These are phyloP conservation scores for Lepidocyrtinus sp. DNA, from an alignment of 2,888 invertebrate species.

Conservation along the genomic window DNA sequence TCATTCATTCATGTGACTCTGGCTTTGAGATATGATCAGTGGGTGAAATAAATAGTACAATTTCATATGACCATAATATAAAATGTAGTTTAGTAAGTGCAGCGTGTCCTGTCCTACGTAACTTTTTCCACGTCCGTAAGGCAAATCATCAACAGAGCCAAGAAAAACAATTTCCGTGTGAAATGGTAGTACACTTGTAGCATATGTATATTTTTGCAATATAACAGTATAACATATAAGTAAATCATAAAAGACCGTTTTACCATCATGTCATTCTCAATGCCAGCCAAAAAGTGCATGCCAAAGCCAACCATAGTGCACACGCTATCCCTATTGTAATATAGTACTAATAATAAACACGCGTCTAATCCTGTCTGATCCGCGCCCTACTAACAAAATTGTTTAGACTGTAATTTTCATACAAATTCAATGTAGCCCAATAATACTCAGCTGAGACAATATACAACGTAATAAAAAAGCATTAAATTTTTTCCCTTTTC, in stretches of 20 bases:
- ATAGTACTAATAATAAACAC: not conserved
- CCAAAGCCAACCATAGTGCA: too few relatives aligned
- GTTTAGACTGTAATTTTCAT: too few relatives aligned
- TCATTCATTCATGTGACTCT: not conserved
- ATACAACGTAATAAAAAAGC: not conserved
- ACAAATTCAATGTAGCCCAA: not conserved
- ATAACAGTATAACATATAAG: too few relatives aligned
- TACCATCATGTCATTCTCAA: not conserved
- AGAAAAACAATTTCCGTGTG: not conserved
- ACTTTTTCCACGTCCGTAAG: not conserved
- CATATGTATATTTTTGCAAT: too few relatives aligned
- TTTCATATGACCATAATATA: too few relatives aligned
- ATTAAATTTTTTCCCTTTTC: not conserved
- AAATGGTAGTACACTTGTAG: too few relatives aligned
- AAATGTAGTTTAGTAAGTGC: slow-evolving; percentile 18
- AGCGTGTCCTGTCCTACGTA: slow-evolving; percentile 28
- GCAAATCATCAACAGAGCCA: not conserved
- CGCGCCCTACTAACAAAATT: not conserved
- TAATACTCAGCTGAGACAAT: not conserved
- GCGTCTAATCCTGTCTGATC: not conserved
- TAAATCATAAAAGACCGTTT: not conserved
- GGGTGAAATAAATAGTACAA: too few relatives aligned
- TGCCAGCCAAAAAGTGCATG: not conserved
- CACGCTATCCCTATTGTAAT: too few relatives aligned
- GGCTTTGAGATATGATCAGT: not conserved